These are phyloP conservation scores for Ariopsis seemanni DNA, from an alignment of 2,113 vertebrate genomes.

Conservation along the genomic window DNA sequence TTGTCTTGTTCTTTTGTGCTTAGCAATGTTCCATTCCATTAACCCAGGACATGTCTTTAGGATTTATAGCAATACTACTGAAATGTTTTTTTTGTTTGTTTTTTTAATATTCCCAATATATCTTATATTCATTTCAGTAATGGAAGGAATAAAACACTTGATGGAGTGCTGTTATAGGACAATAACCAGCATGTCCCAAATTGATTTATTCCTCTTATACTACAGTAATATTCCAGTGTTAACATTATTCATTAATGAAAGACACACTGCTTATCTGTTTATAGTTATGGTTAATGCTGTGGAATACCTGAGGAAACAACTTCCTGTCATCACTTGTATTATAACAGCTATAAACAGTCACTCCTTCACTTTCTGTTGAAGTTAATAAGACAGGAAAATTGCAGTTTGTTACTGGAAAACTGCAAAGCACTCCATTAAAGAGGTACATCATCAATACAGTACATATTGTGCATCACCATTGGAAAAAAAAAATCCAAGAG, in stretches of 20 bases:
- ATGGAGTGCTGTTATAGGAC: background rate
- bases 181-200: background rate
- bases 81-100: background rate
- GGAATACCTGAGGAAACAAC: background rate
- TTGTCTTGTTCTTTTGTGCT: background rate
- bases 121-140: background rate
- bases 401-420: background rate
- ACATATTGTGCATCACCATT: background rate
- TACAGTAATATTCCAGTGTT: background rate
- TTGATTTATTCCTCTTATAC: background rate
- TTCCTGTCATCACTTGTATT: background rate
- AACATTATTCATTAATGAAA: background rate
- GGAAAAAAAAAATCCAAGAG: background rate
- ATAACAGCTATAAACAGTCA: background rate
- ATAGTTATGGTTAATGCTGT: background rate
- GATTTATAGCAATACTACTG: constrained; percentile 11
- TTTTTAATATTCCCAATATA: background rate
- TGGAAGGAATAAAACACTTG: background rate
- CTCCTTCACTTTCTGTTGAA: background rate
- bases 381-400: background rate
- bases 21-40: constrained; percentile 12
- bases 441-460: background rate
- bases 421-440: background rate
- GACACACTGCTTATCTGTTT: background rate
- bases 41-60: background rate